Evolutionary conservation across 2,797 vertebrate genomes (phyloP).

Genomic region (Tympanoctomys barrerae): DNA sequence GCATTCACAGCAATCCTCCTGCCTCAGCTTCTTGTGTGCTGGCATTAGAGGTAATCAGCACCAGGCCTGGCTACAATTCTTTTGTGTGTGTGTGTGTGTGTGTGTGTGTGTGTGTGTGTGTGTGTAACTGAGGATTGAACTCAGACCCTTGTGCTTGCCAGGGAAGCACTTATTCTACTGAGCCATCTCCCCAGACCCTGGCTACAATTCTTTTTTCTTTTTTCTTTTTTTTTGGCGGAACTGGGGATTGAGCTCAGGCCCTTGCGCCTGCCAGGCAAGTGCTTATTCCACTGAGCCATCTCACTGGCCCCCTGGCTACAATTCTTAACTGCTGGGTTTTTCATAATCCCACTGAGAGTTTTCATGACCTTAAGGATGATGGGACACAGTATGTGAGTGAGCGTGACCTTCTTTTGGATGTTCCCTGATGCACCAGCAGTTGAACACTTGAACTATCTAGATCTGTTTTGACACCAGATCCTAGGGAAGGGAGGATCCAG

Average conservation of each 20-base stretch:
- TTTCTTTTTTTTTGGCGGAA: no score
- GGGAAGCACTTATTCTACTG: no score
- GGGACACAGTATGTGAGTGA: not conserved
- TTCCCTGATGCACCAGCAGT: not conserved
- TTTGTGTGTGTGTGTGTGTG: no score
- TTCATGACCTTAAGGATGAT: not conserved
- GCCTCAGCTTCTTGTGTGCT: not conserved
- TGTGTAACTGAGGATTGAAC: no score
- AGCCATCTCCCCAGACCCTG: no score
- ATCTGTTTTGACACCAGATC: not conserved
- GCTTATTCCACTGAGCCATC: no score
- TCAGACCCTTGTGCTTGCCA: no score
- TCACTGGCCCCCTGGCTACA: no score
- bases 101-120: no score
- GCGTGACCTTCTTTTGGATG: not conserved
- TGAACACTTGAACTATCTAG: not conserved
- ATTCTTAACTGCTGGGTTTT: not conserved
- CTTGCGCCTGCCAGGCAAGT: no score
- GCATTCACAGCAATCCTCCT: not conserved
- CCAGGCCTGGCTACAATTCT: not conserved
- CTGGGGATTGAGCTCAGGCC: no score
- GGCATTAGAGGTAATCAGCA: not conserved
- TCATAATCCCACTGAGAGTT: not conserved
- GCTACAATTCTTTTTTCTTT: no score
- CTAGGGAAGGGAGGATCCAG: not conserved